Base-by-base conservation (phyloP, 2,113 vertebrate species). In the Pogonocichla stellata region DNA sequence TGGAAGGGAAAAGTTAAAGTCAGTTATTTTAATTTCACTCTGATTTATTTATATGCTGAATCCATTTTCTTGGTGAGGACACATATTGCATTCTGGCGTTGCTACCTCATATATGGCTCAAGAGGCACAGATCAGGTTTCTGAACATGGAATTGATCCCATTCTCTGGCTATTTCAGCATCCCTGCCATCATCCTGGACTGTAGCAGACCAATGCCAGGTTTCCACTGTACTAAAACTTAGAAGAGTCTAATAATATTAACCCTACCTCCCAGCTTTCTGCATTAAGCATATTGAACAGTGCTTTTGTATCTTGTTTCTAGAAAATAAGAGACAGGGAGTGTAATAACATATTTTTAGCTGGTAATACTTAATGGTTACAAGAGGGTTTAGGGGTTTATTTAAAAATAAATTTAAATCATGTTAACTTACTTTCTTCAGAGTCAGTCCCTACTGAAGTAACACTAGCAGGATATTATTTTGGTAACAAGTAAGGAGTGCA, bases 161-260 rank as follows among this genome's bases (percentile, higher is more conserved):
- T 95, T 95, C 93, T 77, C 74, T 65, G 60, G 85, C 85, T 97
- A 78, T 95, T 96, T 95, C 87, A 25, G 75, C 84, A 88, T 90
- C 92, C 29, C 34, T 93, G 94, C 81, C 79, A 90, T 94, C 67
- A 80, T 90, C 74, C 47, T 86, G 62, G 47, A 57, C 84, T 65
- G 20, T 62, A 65, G 57, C 54, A 82, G 34, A 40, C 70, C 74
- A 58, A 73, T 90, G 95, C 93, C 93, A 96, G 87, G 81, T 96
- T 97, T 95, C 93, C 38, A 15, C 57, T 83, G 71, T 66, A 77
- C 80, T 80, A 83, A 90, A 90, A 83, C 7, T 69, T 77, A 54
- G 43, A 93, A 61, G 25, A 47, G 50, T 80, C 71, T 93, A 65
- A 71, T 78, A 93, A 87, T 85, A 70, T 82, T 95, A 82, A 93